Conservation (phyloP, 2,113 vertebrate species). For the Alethe diademata region DNA sequence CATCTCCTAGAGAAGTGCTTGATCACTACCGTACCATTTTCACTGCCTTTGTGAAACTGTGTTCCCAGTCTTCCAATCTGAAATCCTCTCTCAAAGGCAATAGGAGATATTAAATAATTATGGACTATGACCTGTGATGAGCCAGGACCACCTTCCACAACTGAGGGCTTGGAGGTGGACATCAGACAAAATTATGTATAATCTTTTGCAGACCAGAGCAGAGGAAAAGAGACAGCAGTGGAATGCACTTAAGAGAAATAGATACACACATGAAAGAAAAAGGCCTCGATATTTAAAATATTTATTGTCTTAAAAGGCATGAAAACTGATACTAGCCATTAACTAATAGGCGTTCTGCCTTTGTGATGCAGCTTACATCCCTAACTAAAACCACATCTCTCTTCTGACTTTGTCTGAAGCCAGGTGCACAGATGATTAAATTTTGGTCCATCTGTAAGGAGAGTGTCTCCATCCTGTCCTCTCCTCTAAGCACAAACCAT, state of each 20-base stretch:
- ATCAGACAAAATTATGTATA: conserved; percentile 65
- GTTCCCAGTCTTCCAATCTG: neutral
- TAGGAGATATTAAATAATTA: neutral
- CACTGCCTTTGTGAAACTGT: neutral
- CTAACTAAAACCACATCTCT: conserved; percentile 91
- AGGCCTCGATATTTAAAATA: conserved; percentile 90
- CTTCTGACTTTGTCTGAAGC: conserved; percentile 76
- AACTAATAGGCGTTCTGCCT: conserved; percentile 80
- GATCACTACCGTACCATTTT: neutral
- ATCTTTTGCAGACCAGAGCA: conserved; percentile 61
- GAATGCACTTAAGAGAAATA: conserved; percentile 83
- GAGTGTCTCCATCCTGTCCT: conserved; percentile 41
- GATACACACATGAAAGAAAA: conserved; percentile 78
- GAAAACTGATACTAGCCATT: conserved; percentile 93
- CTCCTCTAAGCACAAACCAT: conserved; percentile 30
- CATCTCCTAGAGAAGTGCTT: neutral
- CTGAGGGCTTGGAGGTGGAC: conserved; percentile 14
- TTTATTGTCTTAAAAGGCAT: conserved; percentile 89
- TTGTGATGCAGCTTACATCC: conserved; percentile 86
- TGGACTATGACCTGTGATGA: neutral
- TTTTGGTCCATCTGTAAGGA: conserved; percentile 54
- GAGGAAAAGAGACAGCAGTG: conserved; percentile 70
- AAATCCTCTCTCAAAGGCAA: neutral
- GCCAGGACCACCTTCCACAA: neutral
- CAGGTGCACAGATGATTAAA: conserved; percentile 82